Evolutionary conservation across 2,888 invertebrate species (phyloP), one percentile per base, ranked within the genome.

Genomic region (Macrosiphum euphorbiae): DNA sequence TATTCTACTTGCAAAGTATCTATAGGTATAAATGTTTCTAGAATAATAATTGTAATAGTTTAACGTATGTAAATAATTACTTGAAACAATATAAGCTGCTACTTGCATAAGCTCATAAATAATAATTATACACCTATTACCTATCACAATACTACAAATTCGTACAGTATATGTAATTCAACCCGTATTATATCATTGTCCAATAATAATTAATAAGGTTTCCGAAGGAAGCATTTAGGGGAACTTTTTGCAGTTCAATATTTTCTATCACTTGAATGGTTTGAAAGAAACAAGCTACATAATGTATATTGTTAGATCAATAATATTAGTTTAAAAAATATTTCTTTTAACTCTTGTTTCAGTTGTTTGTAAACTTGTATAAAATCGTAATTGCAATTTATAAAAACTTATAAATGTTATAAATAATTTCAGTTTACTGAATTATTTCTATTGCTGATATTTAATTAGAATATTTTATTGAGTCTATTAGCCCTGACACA

Each of bases 231-330:
- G 87, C 67, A 90, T n/a, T 78, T 67, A 90, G 94, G 94, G 94
- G 90, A 61, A 61, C 52, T 85, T 90, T 89, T 87, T 20, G 24
- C n/a, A 52, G 90, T 87, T 61, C 26, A 50, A 67, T 90, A 90
- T 94, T n/a, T 61, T 52, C 52, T 90, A 90, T 94, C 90, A 94
- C 86, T 94, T 94, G 94, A 90, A 94, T 94, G 94, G 90, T 61
- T 94, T 94, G 94, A 94, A 94, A 24, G 84, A 47, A 47, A 55
- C 47, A 35, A 55, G 26, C 44, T 61, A 28, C 35, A 61, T 87
- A 61, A 61, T 50, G 44, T 55, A 5, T 55, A 13, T 13, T n/a
- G 50, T 94, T 90, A 85, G 61, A 94, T 94, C 50, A 41, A 90
- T 92, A 88, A 55, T 24, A 84, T 52, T 28, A 11, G 16, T 91